These are phyloP conservation scores for Oscheius onirici DNA, from an alignment of 2,888 invertebrate species.

Conservation along the genomic window DNA sequence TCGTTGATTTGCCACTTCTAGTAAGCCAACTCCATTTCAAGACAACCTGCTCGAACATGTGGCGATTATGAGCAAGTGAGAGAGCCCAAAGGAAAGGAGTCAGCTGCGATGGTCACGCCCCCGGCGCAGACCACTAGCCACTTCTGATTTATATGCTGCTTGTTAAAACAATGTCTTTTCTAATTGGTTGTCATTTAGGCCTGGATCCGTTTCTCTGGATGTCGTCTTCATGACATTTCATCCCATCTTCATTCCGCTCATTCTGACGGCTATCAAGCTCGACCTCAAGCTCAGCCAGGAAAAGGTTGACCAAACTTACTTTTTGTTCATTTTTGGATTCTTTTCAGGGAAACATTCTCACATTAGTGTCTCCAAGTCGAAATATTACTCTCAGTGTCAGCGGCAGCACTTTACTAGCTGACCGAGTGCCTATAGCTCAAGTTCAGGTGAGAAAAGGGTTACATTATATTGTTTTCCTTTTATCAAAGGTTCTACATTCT, in stretches of 20 bases:
- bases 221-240: slow-evolving; percentile 20
- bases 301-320: slow-evolving; percentile 4
- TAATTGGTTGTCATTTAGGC: slow-evolving; percentile 2
- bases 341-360: slow-evolving; percentile 28
- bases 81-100: neutral
- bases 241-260: slow-evolving; percentile 21
- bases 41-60: neutral
- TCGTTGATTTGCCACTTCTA: no score
- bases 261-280: slow-evolving; percentile 26
- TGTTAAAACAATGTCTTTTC: slow-evolving; percentile 21
- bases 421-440: slow-evolving; percentile 22
- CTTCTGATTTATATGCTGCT: slow-evolving; percentile 23
- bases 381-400: slow-evolving; percentile 23
- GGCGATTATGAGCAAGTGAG: neutral
- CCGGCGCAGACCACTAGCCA: slow-evolving; percentile 19
- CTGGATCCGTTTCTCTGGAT: no score
- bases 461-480: neutral
- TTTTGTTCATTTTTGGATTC: neutral
- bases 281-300: slow-evolving; percentile 13
- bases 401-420: slow-evolving; percentile 25
- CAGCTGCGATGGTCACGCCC: slow-evolving; percentile 20
- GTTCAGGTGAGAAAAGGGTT: slow-evolving; percentile 20
- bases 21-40: no score
- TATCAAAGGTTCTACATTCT: neutral
- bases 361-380: slow-evolving; percentile 24